Percentiles rank a stretch among this genome's conserved stretches.
phyloP scores from a whole-genome alignment of 2,113 vertebrate genomes.

The Leucopsar rothschildi region DNA sequence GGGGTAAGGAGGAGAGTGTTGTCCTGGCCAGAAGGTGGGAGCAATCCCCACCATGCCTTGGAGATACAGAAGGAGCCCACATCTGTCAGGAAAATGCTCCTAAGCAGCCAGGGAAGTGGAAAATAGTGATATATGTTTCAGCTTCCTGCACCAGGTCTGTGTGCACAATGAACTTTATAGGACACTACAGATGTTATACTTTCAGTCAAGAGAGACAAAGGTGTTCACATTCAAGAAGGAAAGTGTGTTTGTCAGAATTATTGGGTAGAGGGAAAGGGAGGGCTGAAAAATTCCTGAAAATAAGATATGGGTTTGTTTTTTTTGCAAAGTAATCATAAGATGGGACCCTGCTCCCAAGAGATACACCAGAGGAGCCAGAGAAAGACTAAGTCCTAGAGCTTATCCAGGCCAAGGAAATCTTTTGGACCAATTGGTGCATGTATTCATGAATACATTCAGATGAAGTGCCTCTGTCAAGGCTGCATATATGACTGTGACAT shows the following conservation, averaged over 20 bases:
- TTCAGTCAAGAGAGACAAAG: not conserved
- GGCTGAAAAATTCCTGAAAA: not conserved
- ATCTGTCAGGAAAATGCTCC: not conserved
- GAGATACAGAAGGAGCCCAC: not conserved
- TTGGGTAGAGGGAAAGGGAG: not conserved
- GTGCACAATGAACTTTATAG: not conserved
- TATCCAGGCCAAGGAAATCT: not conserved
- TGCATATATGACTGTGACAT: not conserved
- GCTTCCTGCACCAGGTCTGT: not conserved
- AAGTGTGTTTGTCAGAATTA: not conserved
- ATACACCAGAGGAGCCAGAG: not conserved
- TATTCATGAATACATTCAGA: not conserved
- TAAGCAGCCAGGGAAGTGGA: not conserved
- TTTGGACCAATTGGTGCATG: not conserved
- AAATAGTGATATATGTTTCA: not conserved
- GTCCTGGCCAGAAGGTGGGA: not conserved
- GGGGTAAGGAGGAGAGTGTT: not conserved
- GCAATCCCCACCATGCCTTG: not conserved
- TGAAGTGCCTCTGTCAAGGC: not conserved
- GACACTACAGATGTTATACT: not conserved
- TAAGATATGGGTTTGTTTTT: not conserved
- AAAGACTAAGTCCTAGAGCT: not conserved
- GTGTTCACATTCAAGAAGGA: not conserved
- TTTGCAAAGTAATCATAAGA: not conserved
- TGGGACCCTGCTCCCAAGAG: not conserved